Percentiles rank a stretch among this genome's conserved stretches.
These are phyloP conservation scores for Geotria australis DNA, from an alignment of 2,797 vertebrate genomes.

Conservation along the genomic window DNA sequence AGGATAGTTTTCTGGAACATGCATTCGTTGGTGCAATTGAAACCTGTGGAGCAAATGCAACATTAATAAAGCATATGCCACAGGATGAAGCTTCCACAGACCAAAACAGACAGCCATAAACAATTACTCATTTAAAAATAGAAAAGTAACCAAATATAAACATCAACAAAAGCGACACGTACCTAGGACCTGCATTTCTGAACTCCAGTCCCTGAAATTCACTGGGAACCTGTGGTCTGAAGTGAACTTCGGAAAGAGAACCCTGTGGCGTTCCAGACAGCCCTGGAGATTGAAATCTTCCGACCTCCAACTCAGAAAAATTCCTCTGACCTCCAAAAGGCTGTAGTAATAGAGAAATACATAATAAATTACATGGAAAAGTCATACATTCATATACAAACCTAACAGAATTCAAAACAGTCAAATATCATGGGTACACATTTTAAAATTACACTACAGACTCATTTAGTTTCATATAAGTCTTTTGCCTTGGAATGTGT, in stretches of 20 bases:
- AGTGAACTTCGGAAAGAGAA: background rate
- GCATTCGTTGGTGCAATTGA: conserved; percentile 32
- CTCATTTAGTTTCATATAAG: too few species aligned
- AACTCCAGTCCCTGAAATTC: conserved; percentile 28
- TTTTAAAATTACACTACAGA: too few species aligned
- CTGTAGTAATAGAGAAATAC: background rate
- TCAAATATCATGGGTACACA: too few species aligned
- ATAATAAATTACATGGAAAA: background rate
- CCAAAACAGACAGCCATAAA: too few species aligned
- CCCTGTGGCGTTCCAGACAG: background rate
- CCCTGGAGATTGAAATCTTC: background rate
- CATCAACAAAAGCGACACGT: conserved; percentile 1
- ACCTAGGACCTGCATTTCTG: conserved; percentile 59
- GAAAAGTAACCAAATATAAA: too few species aligned
- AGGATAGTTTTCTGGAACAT: conserved; percentile 42
- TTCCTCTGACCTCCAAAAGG: background rate
- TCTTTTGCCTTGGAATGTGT: too few species aligned
- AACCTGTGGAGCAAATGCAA: conserved; percentile 18
- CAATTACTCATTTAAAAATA: too few species aligned
- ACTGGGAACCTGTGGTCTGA: conserved; percentile 26
- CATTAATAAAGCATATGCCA: background rate
- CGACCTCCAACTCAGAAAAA: background rate
- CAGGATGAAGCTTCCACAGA: too few species aligned
- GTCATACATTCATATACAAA: too few species aligned
- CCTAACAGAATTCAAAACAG: too few species aligned